These are phyloP conservation scores for Urechis unicinctus DNA, from an alignment of 2,888 invertebrate species.

Conservation along the genomic window DNA sequence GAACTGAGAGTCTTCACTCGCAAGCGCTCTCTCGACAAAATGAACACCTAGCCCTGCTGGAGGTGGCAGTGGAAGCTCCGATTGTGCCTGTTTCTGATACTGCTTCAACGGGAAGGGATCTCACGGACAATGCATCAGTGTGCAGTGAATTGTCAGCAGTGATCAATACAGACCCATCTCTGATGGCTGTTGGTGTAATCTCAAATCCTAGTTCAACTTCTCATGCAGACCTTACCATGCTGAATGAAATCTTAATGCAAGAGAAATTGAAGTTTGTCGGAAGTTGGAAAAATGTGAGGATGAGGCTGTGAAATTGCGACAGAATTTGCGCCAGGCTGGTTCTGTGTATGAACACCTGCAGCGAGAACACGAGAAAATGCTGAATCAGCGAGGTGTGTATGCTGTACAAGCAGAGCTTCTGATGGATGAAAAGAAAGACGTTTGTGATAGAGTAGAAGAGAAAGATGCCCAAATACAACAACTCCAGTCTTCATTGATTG, in stretches of 20 bases:
- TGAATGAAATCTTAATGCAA: conserved; percentile 12
- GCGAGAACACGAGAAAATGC: not conserved
- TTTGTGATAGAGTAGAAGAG: conserved; percentile 7
- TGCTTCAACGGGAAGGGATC: not conserved
- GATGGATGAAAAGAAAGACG: conserved; percentile 8
- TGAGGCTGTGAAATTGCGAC: not conserved
- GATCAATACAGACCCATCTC: no score
- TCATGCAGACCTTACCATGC: conserved; percentile 5
- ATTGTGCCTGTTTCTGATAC: not conserved
- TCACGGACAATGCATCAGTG: no score
- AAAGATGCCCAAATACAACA: no score
- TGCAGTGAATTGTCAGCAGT: not conserved
- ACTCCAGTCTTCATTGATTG: no score
- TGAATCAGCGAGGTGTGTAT: not conserved
- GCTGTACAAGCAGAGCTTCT: not conserved
- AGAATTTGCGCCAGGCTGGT: not conserved
- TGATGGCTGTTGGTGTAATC: no score
- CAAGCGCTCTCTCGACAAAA: no score
- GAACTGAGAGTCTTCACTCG: no score
- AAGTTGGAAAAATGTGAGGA: conserved; percentile 4
- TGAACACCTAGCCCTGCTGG: no score
- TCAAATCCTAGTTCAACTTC: no score
- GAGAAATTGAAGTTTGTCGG: conserved; percentile 11
- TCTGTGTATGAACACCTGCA: no score
- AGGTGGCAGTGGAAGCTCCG: no score